Evolutionary conservation across 1,140 invertebrate genomes (phyloP), one percentile per base, ranked within the genome.

Genomic region (Aradophagus sp.): DNA sequence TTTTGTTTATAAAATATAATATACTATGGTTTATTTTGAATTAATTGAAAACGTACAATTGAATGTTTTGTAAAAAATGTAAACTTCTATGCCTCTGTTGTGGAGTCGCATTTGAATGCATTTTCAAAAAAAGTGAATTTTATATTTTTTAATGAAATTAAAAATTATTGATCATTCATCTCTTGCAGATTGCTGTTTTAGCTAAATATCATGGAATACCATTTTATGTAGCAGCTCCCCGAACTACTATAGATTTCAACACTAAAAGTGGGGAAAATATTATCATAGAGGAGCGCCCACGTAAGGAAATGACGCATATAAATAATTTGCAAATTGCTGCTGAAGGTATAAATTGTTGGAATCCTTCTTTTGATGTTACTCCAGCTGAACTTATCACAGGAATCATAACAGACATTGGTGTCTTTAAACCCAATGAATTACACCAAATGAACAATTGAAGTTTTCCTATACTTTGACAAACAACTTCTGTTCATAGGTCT

Each of bases 321-420:
- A 93, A 92, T 23, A 93, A 93, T 74, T 87, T 91, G 53, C 87
- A 89, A 76, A 93, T 98, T 72, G 95, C 96, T 27, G 94, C 97
- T 14, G 87, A 91, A 78, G 95, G 95, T 36, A 96, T 98, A 55
- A 87, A 90, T 36, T 97, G 95, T 80, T 99, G 97, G 97, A 99
- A 99, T 89, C 98, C 98, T 32, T 94, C 97, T 0, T 99, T 99
- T 87, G 98, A 99, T 87, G 92, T 99, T 1, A 99, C 98, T n/a
- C 97, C 97, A 12, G 94, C 94, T 2, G 84, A 90, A 14, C 88
- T 99, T 0, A 99, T 99, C 44, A 95, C 94, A 13, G 95, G 94
- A 6, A 97, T 99, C 61, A 93, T 99, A 10, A 99, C 97, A 8
- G 97, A 99, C 86, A 90, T 90, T 74, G 97, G 97, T 11, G 92